Evolutionary conservation across 2,797 vertebrate genomes (phyloP).

Genomic region (Platyrinchus mystaceus): DNA sequence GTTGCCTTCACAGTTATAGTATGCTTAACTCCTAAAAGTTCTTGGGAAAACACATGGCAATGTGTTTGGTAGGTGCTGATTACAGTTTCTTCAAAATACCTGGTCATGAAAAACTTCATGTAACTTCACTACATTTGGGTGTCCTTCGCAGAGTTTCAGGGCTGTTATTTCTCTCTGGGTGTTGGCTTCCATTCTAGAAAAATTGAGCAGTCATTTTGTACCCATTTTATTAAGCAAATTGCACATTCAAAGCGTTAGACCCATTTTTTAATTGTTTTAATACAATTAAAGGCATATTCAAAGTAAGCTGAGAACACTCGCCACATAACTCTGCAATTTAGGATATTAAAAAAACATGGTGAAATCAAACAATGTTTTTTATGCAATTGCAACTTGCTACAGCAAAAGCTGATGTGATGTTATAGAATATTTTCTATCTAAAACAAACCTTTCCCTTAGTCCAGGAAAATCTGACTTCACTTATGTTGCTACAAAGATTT

Average conservation of each 20-base stretch:
- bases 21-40: not conserved
- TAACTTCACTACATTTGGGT: constrained; percentile 95
- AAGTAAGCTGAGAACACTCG: not conserved
- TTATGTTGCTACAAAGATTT: not conserved
- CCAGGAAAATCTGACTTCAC: constrained; percentile 28
- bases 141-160: constrained; percentile 93
- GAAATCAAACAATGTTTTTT: not conserved
- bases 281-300: not conserved
- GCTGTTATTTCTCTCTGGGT: constrained; percentile 95
- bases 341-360: not conserved
- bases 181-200: constrained; percentile 93
- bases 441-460: not conserved
- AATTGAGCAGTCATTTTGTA: constrained; percentile 27
- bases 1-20: not conserved
- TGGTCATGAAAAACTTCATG: constrained; percentile 97
- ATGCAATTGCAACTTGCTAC: not conserved
- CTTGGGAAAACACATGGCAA: not conserved
- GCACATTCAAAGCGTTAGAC: not conserved
- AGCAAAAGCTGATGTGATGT: not conserved
- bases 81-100: constrained; percentile 74
- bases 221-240: not conserved
- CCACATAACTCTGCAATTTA: not conserved
- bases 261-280: not conserved
- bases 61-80: not conserved
- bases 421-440: not conserved